Conservation (phyloP, 2,797 vertebrate genomes). For the Otolemur crassicaudatus region DNA sequence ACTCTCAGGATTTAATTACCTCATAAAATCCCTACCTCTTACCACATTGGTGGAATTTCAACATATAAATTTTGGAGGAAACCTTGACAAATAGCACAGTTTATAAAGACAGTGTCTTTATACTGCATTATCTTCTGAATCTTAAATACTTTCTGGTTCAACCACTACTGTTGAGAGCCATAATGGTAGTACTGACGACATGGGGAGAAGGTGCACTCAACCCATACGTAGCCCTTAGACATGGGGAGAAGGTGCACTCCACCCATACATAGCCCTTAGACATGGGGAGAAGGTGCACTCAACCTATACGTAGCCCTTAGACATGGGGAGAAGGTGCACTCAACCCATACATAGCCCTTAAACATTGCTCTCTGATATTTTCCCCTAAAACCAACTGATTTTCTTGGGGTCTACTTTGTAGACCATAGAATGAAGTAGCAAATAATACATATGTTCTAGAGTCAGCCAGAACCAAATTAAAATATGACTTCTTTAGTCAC, state of each 20-base stretch:
- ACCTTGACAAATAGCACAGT: background rate
- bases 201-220: no score
- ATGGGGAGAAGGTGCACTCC: background rate
- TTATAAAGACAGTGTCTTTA: background rate
- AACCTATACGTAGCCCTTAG: no score
- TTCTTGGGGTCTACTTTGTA: slow-evolving; percentile 12
- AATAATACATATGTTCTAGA: background rate
- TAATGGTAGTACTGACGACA: background rate
- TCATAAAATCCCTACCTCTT: background rate
- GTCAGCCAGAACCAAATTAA: background rate
- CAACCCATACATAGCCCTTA: background rate
- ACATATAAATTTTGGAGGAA: background rate
- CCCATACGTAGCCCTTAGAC: no score
- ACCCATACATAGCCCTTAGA: background rate
- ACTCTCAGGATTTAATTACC: no score
- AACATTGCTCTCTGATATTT: background rate
- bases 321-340: background rate
- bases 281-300: no score
- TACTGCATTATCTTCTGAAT: background rate
- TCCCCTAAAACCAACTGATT: background rate
- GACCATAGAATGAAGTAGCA: background rate
- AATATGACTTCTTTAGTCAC: background rate
- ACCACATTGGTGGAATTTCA: background rate
- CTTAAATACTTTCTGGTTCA: background rate
- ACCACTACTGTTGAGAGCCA: background rate